phyloP scores from a whole-genome alignment of 2,797 vertebrate species.

The Malurus leucopterus region DNA sequence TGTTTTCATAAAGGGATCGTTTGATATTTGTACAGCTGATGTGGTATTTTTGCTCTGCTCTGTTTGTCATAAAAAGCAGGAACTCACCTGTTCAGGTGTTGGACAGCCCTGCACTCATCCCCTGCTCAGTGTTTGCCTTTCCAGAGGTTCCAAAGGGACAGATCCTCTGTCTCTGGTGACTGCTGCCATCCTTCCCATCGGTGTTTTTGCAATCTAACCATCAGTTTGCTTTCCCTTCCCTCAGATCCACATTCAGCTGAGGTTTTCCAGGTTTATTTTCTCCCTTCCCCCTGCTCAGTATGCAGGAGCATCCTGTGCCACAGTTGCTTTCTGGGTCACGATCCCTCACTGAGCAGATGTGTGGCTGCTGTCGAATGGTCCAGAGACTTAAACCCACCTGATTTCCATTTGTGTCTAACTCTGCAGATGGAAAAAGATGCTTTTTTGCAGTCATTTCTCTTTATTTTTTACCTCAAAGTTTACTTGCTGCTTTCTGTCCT shows the following conservation, averaged over 20 bases:
- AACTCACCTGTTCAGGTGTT: rapidly evolving
- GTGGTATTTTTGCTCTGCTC: background rate
- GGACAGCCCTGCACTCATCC: background rate
- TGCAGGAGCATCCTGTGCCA: background rate
- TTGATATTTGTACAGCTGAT: background rate
- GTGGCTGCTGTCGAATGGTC: background rate
- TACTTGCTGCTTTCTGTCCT: background rate
- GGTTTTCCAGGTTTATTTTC: background rate
- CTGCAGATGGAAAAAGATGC: background rate
- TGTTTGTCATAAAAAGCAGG: background rate
- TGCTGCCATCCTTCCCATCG: background rate
- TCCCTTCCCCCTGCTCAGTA: background rate
- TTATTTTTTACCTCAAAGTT: background rate
- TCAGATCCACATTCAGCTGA: background rate
- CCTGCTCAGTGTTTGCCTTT: background rate
- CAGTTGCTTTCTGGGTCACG: background rate
- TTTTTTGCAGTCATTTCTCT: background rate
- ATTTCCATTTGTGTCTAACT: background rate
- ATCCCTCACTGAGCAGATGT: background rate
- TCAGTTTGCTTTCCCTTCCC: background rate
- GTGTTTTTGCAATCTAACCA: background rate
- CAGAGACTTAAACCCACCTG: background rate
- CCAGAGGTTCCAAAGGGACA: background rate
- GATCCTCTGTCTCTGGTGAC: background rate
- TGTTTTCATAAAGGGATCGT: background rate